A percentile compares a stretch with the other conserved stretches of the same genome.
Evolutionary conservation across 2,113 vertebrate genomes (phyloP).

Genomic region (Festucalex cinctus): DNA sequence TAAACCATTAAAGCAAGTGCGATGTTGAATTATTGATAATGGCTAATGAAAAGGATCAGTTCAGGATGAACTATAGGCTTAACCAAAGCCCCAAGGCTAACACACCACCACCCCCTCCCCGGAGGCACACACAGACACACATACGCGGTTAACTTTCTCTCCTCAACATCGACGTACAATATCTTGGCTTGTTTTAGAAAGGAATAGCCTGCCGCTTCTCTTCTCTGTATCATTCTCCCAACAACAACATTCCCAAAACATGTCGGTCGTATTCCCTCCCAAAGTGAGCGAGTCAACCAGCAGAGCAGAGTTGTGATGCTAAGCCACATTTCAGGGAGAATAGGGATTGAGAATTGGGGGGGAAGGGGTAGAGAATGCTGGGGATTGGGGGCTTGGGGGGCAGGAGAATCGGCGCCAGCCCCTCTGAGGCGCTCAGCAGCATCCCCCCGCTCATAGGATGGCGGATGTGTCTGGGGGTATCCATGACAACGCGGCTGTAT

Average conservation of each 20-base stretch:
- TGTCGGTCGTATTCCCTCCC: constrained; percentile 7
- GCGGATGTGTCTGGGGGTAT: constrained; percentile 77
- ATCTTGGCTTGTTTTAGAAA: constrained; percentile 30
- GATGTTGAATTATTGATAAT: constrained; percentile 71
- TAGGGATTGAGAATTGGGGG: constrained; percentile 50
- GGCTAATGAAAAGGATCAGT: constrained; percentile 72
- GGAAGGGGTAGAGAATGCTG: constrained; percentile 41
- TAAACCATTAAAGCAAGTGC: constrained; percentile 62
- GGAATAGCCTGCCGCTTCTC: neutral
- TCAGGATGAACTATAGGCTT: constrained; percentile 66
- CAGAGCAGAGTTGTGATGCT: constrained; percentile 20
- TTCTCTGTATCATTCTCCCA: constrained; percentile 3
- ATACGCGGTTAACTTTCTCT: neutral
- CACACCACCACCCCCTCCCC: constrained; percentile 11
- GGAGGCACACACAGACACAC: constrained; percentile 12
- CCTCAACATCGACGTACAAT: constrained; percentile 31
- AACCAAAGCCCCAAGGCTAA: constrained; percentile 55
- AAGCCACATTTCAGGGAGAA: constrained; percentile 37
- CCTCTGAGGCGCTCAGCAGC: constrained; percentile 67
- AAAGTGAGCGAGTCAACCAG: constrained; percentile 22
- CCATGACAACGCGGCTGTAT: constrained; percentile 80
- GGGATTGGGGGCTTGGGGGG: constrained; percentile 24
- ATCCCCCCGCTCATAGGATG: constrained; percentile 71
- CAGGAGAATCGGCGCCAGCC: constrained; percentile 57
- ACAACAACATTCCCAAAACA: constrained; percentile 10